Conservation (phyloP, 1,140 invertebrate species). For the Anastrepha ludens region DNA sequence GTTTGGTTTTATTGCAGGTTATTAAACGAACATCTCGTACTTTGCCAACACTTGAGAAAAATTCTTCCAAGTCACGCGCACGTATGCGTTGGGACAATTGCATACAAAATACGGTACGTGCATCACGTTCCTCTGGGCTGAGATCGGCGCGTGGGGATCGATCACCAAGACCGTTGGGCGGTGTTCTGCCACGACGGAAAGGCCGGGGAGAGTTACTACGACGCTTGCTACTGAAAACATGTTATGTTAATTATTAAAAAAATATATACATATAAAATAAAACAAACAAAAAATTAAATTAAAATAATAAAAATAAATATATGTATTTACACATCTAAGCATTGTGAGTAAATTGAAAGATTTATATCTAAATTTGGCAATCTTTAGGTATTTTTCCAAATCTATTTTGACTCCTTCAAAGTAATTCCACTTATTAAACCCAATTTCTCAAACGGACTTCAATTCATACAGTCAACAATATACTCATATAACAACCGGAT, state of each 20-base stretch:
- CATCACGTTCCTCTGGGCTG: conserved; percentile 97
- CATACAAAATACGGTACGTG: conserved; percentile 98
- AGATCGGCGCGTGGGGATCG: conserved; percentile 81
- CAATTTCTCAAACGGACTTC: too few species aligned
- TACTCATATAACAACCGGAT: too few species aligned
- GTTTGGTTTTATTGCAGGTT: conserved; percentile 98
- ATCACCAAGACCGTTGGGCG: conserved; percentile 68
- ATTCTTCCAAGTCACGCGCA: conserved; percentile 97
- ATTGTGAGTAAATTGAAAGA: too few species aligned
- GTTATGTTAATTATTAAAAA: neutral
- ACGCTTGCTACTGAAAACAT: conserved; percentile 62
- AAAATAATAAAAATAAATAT: too few species aligned
- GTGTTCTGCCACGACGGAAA: conserved; percentile 67
- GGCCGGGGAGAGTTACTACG: conserved; percentile 68
- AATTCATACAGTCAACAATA: too few species aligned
- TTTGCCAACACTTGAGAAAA: conserved; percentile 99
- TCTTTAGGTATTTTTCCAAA: too few species aligned
- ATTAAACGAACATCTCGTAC: conserved; percentile 98
- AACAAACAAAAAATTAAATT: too few species aligned
- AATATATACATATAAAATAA: too few species aligned
- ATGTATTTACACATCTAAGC: too few species aligned
- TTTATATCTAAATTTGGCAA: too few species aligned
- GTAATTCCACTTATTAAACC: too few species aligned
- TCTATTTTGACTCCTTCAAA: too few species aligned
- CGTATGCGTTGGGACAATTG: conserved; percentile 95